Percentiles rank a stretch among this genome's conserved stretches.
Conservation (phyloP, 2,888 invertebrate species). For the Crepidodera aurea region DNA sequence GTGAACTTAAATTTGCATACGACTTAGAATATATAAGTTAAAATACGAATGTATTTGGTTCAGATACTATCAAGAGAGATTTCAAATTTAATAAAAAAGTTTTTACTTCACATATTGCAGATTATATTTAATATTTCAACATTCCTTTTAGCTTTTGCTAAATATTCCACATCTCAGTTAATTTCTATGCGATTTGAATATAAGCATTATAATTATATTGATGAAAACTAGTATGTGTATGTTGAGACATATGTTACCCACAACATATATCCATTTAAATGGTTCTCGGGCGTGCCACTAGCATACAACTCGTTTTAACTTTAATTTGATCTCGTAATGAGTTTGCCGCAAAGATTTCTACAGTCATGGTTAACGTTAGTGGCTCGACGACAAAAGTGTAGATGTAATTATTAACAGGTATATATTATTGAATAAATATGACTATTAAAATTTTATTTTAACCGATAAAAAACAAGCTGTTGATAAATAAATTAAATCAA, state of each 20-base stretch:
- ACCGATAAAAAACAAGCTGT: too few relatives aligned
- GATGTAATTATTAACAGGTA: too few relatives aligned
- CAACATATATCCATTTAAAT: constrained; percentile 12
- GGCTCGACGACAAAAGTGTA: too few relatives aligned
- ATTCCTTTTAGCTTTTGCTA: background rate
- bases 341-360: constrained; percentile 8
- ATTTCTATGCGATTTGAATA: constrained; percentile 7
- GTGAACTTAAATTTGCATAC: too few relatives aligned
- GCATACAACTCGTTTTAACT: constrained; percentile 16
- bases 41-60: too few relatives aligned
- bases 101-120: too few relatives aligned
- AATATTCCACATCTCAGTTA: constrained; percentile 1
- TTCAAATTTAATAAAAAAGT: too few relatives aligned
- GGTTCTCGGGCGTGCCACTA: constrained; percentile 17
- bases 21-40: too few relatives aligned
- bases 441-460: too few relatives aligned
- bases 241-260: constrained; percentile 21
- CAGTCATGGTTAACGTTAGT: background rate
- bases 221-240: constrained; percentile 8
- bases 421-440: too few relatives aligned
- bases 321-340: constrained; percentile 17
- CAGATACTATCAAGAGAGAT: too few relatives aligned
- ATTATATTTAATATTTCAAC: background rate
- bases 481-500: too few relatives aligned
- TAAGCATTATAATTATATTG: constrained; percentile 16